Conservation (phyloP, 2,888 invertebrate genomes). For the Drosophila macrospina region DNA sequence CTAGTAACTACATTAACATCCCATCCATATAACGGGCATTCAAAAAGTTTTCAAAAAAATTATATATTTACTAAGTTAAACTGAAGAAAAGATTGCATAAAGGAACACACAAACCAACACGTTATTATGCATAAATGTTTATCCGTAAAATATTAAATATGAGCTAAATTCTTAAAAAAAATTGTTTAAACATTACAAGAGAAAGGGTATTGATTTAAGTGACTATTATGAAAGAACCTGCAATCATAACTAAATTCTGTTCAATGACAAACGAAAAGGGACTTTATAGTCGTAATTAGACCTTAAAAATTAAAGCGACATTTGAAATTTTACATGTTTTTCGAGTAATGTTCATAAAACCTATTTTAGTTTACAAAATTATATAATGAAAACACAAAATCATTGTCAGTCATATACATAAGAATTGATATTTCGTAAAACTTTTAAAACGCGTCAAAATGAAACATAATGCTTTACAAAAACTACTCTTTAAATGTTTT, state of each 20-base stretch:
- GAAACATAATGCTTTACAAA: conserved; percentile 40
- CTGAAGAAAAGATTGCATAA: conserved; percentile 22
- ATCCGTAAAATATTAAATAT: too few relatives aligned
- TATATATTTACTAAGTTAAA: conserved; percentile 19
- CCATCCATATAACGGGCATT: conserved; percentile 32
- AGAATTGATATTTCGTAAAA: conserved; percentile 30
- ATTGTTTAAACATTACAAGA: conserved; percentile 15
- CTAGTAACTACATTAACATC: background rate
- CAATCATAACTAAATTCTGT: conserved; percentile 22
- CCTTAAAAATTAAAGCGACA: conserved; percentile 25
- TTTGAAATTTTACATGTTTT: background rate
- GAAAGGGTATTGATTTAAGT: conserved; percentile 7
- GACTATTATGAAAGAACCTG: conserved; percentile 15
- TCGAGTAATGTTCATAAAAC: conserved; percentile 3
- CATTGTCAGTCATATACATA: conserved; percentile 34
- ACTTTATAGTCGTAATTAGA: conserved; percentile 20
- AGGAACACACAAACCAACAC: conserved; percentile 24
- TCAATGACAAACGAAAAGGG: conserved; percentile 1
- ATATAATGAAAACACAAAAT: conserved; percentile 16
- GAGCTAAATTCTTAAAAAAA: background rate
- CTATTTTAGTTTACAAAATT: conserved; percentile 7
- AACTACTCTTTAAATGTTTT: conserved; percentile 41
- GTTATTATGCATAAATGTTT: background rate
- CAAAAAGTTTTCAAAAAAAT: conserved; percentile 21
- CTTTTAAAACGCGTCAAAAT: conserved; percentile 25